Base-by-base conservation (phyloP, 2,797 vertebrate species). In the Xyrichtys novacula region DNA sequence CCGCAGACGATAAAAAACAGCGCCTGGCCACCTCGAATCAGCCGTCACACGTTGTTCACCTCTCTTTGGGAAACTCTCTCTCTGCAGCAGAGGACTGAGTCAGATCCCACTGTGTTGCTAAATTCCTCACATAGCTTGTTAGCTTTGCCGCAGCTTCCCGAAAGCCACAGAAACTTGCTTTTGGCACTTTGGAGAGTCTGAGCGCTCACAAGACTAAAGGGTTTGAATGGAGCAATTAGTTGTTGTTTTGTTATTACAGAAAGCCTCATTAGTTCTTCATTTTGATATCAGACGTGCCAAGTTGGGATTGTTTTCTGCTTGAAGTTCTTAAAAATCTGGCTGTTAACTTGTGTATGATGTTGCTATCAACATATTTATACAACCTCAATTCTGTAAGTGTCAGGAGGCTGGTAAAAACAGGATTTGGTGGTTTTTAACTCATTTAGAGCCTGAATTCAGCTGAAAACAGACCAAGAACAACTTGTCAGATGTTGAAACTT, bases 81-180 rank as follows among this genome's bases (percentile, higher is more conserved):
- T 54, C 5, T 3, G 20, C n/a, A 52, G 60, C 55, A 46, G 38
- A 69, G 56, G 56, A 58, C 54, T 48, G 65, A 86, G 42, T 88
- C 77, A 34, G 79, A 80, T 74, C 70, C 73, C 78, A 83, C 53
- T 50, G 72, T 81, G 54, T 71, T 59, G 74, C 72, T 88, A 58
- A 84, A 86, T 88, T 86, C 86, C 83, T 56, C 65, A 65, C 80
- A 85, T 88, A 88, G 61, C 65, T 78, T 65, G 63, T 76, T 69
- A 61, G 64, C 65, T 78, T 20, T 69, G 73, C 85, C 43, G 36
- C 74, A 52, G 75, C 46, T 62, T 42, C 65, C 31, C 52, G 75
- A 57, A 81, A 87, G 50, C 78, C 80, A 83, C 83, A 84, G 57
- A 76, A 81, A 84, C 65, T 84, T 42, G 83, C 83, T 75, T 61